These are phyloP conservation scores for Sinocyclocheilus grahami DNA, from an alignment of 2,113 vertebrate species.

Conservation along the genomic window DNA sequence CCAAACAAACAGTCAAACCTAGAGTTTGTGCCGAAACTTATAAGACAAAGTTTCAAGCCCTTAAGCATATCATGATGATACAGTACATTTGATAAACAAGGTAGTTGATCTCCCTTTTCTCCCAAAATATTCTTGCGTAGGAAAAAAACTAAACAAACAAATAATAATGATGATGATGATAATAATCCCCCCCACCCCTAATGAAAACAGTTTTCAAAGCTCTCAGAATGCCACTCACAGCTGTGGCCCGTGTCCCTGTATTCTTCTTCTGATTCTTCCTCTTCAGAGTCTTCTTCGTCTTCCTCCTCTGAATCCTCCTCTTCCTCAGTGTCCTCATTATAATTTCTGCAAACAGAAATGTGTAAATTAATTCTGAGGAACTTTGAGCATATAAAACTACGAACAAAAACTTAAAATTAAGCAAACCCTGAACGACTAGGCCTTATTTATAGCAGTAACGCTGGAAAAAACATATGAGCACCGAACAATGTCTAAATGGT, in stretches of 20 bases:
- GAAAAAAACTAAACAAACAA: too few species aligned
- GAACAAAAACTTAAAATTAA: too few species aligned
- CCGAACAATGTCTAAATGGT: too few species aligned
- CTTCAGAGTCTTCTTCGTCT: constrained; percentile 78
- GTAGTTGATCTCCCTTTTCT: neutral
- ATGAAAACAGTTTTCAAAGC: neutral
- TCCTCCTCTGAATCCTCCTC: constrained; percentile 76
- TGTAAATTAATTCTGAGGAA: neutral
- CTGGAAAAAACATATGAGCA: too few species aligned
- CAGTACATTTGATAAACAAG: neutral
- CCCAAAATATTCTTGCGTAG: neutral
- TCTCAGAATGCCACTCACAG: constrained; percentile 75
- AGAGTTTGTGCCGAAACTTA: neutral
- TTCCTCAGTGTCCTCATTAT: constrained; percentile 87
- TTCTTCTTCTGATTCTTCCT: constrained; percentile 85
- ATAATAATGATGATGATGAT: too few species aligned
- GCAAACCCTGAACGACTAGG: too few species aligned
- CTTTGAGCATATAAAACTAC: neutral
- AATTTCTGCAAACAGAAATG: constrained; percentile 76
- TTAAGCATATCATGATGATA: neutral
- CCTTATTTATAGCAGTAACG: too few species aligned
- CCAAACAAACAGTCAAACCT: neutral
- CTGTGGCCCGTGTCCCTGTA: constrained; percentile 87
- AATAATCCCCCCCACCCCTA: too few species aligned
- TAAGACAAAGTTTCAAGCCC: neutral